Conservation (phyloP, 2,888 invertebrate genomes). For the Trissolcus japonicus region DNA sequence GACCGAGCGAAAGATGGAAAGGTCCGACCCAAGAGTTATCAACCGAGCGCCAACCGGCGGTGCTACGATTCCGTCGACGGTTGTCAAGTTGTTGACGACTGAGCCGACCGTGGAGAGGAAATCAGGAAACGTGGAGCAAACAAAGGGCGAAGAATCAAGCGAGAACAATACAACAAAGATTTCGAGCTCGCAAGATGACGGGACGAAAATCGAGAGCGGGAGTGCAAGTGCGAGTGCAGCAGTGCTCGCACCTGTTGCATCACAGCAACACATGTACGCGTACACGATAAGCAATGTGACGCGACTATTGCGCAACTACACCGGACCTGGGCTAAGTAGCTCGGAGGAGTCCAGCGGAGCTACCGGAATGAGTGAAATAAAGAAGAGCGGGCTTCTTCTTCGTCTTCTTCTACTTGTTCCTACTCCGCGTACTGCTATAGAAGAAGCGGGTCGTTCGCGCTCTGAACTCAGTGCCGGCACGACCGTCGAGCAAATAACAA, state of each 20-base stretch:
- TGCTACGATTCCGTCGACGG: too few relatives aligned
- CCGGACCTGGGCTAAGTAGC: conserved; percentile 70
- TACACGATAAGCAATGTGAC: conserved; percentile 75
- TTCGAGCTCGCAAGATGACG: conserved; percentile 58
- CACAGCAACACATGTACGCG: conserved; percentile 70
- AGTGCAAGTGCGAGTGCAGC: conserved; percentile 36
- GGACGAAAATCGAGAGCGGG: conserved; percentile 37
- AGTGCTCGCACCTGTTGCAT: conserved; percentile 57
- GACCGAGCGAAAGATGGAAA: conserved; percentile 15
- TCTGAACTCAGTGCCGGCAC: conserved; percentile 73
- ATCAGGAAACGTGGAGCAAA: conserved; percentile 1
- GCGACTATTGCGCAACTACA: conserved; percentile 73
- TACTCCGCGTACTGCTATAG: conserved; percentile 67
- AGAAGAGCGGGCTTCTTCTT: conserved; percentile 61
- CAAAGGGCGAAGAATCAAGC: conserved; percentile 19
- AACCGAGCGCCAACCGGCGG: conserved; percentile 36
- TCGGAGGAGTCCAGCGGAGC: conserved; percentile 58
- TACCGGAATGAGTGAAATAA: conserved; percentile 66
- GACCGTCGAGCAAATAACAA: conserved; percentile 71
- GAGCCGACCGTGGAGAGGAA: conserved; percentile 13
- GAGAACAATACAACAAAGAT: conserved; percentile 28
- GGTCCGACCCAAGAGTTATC: conserved; percentile 28
- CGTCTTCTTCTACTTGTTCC: conserved; percentile 63
- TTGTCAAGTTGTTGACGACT: neutral
- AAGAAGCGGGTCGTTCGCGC: conserved; percentile 67